These are phyloP conservation scores for Pristionchus exspectatus DNA, from an alignment of 2,888 invertebrate genomes.

Conservation along the genomic window DNA sequence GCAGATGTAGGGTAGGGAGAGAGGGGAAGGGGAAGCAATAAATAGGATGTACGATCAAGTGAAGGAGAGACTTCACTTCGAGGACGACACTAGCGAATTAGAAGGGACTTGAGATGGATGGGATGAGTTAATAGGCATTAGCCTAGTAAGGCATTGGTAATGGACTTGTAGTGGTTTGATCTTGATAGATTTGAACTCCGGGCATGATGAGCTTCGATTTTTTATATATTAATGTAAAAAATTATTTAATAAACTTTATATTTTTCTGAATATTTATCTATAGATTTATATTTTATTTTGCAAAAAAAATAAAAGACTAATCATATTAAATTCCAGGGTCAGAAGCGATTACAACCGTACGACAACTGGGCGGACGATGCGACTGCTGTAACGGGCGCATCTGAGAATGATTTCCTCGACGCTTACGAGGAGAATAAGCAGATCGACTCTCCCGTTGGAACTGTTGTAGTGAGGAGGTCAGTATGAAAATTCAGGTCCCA, in stretches of 20 bases:
- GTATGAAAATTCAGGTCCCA: not conserved
- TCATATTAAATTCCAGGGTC: slow-evolving; percentile 58
- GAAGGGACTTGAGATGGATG: not conserved
- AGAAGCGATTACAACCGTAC: slow-evolving; percentile 62
- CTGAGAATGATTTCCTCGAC: slow-evolving; percentile 72
- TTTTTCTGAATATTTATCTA: no score
- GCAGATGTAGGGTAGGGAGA: slow-evolving; percentile 19
- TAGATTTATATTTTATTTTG: no score
- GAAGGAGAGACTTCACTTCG: not conserved
- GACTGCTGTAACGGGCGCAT: slow-evolving; percentile 76
- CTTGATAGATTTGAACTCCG: not conserved
- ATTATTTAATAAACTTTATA: not conserved
- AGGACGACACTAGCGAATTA: not conserved
- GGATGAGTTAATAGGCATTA: not conserved
- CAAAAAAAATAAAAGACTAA: no score
- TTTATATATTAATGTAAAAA: no score
- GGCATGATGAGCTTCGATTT: no score
- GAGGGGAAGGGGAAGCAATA: not conserved
- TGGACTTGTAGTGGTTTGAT: not conserved
- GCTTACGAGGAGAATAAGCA: slow-evolving; percentile 56
- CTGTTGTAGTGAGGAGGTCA: slow-evolving; percentile 66
- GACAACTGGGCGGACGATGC: slow-evolving; percentile 77
- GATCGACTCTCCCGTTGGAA: slow-evolving; percentile 52
- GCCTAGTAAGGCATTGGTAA: not conserved
- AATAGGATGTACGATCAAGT: not conserved